Conservation (phyloP, 2,113 vertebrate species). For the Callipepla squamata region DNA sequence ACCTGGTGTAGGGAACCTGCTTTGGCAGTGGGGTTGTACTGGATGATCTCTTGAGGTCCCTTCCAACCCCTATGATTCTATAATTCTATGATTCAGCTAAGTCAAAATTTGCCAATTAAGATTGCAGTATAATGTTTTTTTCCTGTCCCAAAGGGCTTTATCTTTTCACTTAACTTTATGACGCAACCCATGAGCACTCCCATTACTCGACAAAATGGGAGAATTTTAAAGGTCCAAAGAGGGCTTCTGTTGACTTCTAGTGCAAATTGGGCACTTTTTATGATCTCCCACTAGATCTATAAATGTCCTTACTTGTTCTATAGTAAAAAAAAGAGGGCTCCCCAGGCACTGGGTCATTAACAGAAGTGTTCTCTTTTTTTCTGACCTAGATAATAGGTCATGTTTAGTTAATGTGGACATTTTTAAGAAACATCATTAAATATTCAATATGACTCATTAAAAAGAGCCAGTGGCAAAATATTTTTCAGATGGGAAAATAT, state of each 20-base stretch:
- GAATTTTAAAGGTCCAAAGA: not conserved
- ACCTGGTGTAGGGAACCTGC: too few species aligned
- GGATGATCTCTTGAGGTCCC: too few species aligned
- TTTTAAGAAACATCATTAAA: slow-evolving; percentile 29
- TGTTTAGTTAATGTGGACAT: slow-evolving; percentile 1
- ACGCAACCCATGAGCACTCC: not conserved
- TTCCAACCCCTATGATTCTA: too few species aligned
- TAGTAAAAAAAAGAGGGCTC: slow-evolving; percentile 18
- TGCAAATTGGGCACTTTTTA: not conserved
- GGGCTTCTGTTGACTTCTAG: slow-evolving; percentile 12
- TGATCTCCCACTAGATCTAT: slow-evolving; percentile 24
- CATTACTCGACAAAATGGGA: not conserved
- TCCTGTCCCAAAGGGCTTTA: not conserved
- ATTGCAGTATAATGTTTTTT: not conserved
- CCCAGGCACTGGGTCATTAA: not conserved
- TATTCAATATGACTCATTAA: slow-evolving; percentile 20
- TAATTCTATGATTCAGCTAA: not conserved
- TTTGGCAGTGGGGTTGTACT: too few species aligned
- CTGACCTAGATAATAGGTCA: slow-evolving; percentile 30
- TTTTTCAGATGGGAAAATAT: not conserved
- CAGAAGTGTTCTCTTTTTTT: slow-evolving; percentile 3
- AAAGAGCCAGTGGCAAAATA: slow-evolving; percentile 15
- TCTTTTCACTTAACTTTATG: slow-evolving; percentile 18
- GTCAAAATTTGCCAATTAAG: slow-evolving; percentile 4
- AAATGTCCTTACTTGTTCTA: slow-evolving; percentile 9